Evolutionary conservation across 1,140 invertebrate species (phyloP).

Genomic region (Venturia canescens): DNA sequence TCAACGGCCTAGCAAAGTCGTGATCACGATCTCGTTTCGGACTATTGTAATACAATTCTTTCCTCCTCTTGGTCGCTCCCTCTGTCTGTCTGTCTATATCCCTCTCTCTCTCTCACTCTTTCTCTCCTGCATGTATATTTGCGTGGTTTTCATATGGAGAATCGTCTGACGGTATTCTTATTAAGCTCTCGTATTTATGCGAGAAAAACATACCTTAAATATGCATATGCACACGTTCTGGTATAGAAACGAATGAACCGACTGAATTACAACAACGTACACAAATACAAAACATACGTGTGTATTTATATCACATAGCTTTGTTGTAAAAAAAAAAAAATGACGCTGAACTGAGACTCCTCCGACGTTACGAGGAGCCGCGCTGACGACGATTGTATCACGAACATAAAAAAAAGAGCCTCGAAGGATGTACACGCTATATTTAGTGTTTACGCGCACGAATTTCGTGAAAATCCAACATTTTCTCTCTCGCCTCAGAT

Average conservation of each 20-base stretch:
- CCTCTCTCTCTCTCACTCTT: not conserved
- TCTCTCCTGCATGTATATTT: not conserved
- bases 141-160: too few relatives aligned
- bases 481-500: too few relatives aligned
- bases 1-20: conserved; percentile 12
- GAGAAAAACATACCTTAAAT: not conserved
- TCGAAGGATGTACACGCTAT: conserved; percentile 12
- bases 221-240: not conserved
- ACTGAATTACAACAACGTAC: not conserved
- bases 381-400: not conserved
- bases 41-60: not conserved
- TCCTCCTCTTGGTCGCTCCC: not conserved
- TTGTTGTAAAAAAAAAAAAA: not conserved
- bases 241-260: not conserved
- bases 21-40: conserved; percentile 31
- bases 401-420: conserved; percentile 3
- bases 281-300: not conserved
- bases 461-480: not conserved
- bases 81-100: not conserved
- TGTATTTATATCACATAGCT: not conserved
- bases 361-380: not conserved
- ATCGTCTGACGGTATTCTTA: not conserved
- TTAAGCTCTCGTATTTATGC: not conserved
- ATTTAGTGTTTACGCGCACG: conserved; percentile 29
- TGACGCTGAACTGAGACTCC: not conserved